phyloP scores from a whole-genome alignment of 2,797 vertebrate species.

The Eupleurogrammus muticus region DNA sequence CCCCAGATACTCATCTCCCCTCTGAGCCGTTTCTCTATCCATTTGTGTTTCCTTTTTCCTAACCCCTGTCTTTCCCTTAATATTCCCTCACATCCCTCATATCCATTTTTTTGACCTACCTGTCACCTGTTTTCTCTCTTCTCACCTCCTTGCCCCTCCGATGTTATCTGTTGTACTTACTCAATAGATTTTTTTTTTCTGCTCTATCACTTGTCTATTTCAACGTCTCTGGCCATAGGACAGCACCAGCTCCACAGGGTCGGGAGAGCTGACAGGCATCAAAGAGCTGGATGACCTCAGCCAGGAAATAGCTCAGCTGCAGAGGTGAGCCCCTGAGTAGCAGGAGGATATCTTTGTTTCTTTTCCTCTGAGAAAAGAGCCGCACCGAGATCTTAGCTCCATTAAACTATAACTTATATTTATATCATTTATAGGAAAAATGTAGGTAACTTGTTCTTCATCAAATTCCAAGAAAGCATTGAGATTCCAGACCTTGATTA shows the following conservation, averaged over 20 bases:
- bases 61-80: constrained; percentile 7
- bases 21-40: constrained; percentile 21
- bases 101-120: constrained; percentile 3
- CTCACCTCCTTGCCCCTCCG: neutral
- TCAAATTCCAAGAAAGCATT: too few species aligned
- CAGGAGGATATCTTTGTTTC: constrained; percentile 63
- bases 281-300: constrained; percentile 96
- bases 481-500: too few species aligned
- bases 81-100: neutral
- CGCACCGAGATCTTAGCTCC: constrained; percentile 33
- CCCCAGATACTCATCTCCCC: constrained; percentile 25
- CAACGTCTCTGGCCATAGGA: constrained; percentile 83
- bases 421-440: neutral
- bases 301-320: constrained; percentile 94
- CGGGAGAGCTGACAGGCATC: constrained; percentile 92
- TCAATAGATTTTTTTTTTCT: neutral
- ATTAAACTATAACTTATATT: constrained; percentile 14
- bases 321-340: constrained; percentile 86
- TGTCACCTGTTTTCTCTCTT: constrained; percentile 3
- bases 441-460: neutral
- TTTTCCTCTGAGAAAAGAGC: constrained; percentile 52
- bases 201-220: constrained; percentile 29
- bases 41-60: neutral
- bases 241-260: constrained; percentile 84
- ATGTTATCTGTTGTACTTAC: neutral